Evolutionary conservation across 2,888 invertebrate genomes (phyloP), one percentile per base, ranked within the genome.

Genomic region (Euclidia mi): DNA sequence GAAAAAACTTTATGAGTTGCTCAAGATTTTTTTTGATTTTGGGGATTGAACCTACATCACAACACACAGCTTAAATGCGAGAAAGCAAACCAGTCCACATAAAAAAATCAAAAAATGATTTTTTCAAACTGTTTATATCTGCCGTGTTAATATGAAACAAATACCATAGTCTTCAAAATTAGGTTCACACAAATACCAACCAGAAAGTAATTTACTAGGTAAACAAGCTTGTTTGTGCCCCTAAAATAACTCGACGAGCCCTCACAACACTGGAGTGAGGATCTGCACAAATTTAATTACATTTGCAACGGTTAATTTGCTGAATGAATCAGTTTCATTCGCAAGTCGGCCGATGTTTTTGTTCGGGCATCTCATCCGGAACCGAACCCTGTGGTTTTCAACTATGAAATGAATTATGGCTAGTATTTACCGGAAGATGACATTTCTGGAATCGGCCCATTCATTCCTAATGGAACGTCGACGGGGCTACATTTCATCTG

Each of bases 391-490:
- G 72, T 64, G 62, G 65, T 70, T 73, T 81, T 77, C 79, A 70
- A 71, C 72, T 76, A 69, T 58, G 80, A 43, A 43, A 90, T 92
- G 88, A 91, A 85, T 91, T 88, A 91, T 86, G 43, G 32, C 12
- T 37, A 79, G 82, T 91, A 90, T 92, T 92, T 91, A 92, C 91
- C 84, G 88, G 88, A 90, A 92, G 90, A 92, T 91, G 93, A 91
- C 93, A 92, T 92, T 92, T 89, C 91, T 91, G 78, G 90, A 88
- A 90, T 90, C 92, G 92, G 90, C 82, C 91, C 93, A 92, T 93
- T 93, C 90, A 93, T 92, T 93, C 91, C 87, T 93, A 92, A 93
- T 92, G 92, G 92, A 87, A 83, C 92, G 88, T 72, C 86, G 87
- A 83, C 86, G 72, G 75, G 83, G 88, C 88, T 81, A 92, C 93